Evolutionary conservation across 2,797 vertebrate genomes (phyloP), one percentile per base, ranked within the genome.

Genomic region (Nannoperca australis): DNA sequence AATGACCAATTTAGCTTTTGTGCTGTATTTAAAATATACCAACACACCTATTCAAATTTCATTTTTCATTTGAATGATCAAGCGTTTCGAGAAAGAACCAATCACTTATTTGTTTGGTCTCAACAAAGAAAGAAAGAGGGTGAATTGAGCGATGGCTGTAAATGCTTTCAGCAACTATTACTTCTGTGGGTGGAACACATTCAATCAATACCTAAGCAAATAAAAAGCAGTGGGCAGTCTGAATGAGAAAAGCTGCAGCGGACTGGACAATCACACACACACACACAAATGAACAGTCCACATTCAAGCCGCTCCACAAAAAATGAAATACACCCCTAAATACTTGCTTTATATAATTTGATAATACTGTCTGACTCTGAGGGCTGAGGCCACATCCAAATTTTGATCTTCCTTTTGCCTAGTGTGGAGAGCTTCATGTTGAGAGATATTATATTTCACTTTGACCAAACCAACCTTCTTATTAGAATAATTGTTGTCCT

Each of bases 101-200:
- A 73, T 82, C 56, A 76, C 65, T 67, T 73, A 82, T 90, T 88
- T 56, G 82, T 82, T 89, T 82, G 86, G 77, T 81, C 60, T 76
- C 76, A 80, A 68, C 67, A 86, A 79, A 82, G 50, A 63, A 58
- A 47, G 74, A 90, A 82, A 69, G 70, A 18, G 76, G 80, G 78
- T 81, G 85, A 94, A 93, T 90, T 93, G 90, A 95, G 89, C 82
- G 89, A 91, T 83, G 92, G 92, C 94, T 91, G 89, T 92, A 93
- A 94, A 94, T 93, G 93, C 93, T 95, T 94, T 95, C 92, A 95
- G 93, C 91, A 94, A 94, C 91, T 94, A 94, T 95, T 94, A 95
- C 94, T 93, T 95, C 92, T 93, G 91, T 90, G 93, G 90, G 89
- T 93, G 89, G 87, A 92, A 89, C 90, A 88, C 89, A 91, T 92